Conservation (phyloP, 2,113 vertebrate species). For the Otolemur garnettii region DNA sequence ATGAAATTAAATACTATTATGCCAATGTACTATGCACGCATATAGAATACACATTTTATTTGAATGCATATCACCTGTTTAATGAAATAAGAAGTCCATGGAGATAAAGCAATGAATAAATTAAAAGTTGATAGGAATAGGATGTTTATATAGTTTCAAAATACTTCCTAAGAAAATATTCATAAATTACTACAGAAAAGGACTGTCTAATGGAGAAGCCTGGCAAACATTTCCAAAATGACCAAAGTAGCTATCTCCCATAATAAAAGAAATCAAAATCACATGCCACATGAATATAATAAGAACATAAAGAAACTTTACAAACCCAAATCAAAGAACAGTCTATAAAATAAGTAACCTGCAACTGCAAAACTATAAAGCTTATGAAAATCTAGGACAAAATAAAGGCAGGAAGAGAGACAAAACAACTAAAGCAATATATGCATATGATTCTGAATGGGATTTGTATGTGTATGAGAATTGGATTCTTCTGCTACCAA, state of each 20-base stretch:
- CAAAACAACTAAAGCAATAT: background rate
- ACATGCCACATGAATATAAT: background rate
- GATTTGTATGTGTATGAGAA: background rate
- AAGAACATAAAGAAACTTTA: conserved; percentile 14
- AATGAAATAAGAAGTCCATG: conserved; percentile 26
- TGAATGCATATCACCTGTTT: background rate
- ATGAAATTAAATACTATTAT: conserved; percentile 42
- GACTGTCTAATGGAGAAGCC: background rate
- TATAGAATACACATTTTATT: conserved; percentile 30
- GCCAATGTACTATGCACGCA: background rate
- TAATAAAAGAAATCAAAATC: conserved; percentile 48
- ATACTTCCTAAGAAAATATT: conserved; percentile 31
- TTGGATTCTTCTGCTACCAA: background rate
- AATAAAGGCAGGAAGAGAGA: conserved; percentile 23
- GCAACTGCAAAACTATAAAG: background rate
- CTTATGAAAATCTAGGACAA: background rate
- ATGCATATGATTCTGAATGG: background rate
- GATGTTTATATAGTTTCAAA: conserved; percentile 16
- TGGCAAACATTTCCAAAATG: background rate
- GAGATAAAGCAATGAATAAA: background rate
- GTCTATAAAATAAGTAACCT: conserved; percentile 15
- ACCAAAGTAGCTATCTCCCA: background rate
- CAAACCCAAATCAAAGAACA: background rate
- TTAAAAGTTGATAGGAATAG: background rate
- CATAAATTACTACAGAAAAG: conserved; percentile 7